phyloP scores from a whole-genome alignment of 2,888 invertebrate genomes.

The Epicampocera succincta region DNA sequence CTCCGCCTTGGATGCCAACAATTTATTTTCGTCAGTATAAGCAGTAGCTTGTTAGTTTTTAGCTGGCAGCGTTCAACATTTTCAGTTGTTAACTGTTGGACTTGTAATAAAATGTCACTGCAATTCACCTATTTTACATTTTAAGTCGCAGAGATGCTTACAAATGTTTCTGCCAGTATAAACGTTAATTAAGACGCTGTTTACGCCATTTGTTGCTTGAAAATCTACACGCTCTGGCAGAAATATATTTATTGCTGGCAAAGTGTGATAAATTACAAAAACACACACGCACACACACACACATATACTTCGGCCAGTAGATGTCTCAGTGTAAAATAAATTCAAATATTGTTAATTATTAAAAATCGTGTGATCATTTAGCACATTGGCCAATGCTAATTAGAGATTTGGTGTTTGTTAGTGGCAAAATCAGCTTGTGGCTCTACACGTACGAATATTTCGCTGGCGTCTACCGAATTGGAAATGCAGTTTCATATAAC shows the following conservation, averaged over 20 bases:
- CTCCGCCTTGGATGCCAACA: no score
- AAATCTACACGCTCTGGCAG: not conserved
- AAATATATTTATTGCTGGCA: slow-evolving; percentile 9
- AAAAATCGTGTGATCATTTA: slow-evolving; percentile 79
- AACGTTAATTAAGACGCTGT: slow-evolving; percentile 29
- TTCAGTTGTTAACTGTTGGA: not conserved
- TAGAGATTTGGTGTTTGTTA: slow-evolving; percentile 28
- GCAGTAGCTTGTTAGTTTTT: no score
- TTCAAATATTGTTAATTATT: slow-evolving; percentile 72
- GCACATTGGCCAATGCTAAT: slow-evolving; percentile 76
- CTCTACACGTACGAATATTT: not conserved
- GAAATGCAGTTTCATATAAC: no score
- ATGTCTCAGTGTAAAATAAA: slow-evolving; percentile 36
- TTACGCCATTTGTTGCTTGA: slow-evolving; percentile 18
- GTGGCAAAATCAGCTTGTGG: not conserved
- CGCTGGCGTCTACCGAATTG: no score
- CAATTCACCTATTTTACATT: not conserved
- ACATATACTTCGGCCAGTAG: not conserved
- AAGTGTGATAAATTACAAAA: slow-evolving; percentile 38
- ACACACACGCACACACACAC: not conserved
- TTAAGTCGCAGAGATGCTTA: not conserved
- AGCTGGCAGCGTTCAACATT: not conserved
- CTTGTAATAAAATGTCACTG: not conserved
- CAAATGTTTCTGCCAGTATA: not conserved
- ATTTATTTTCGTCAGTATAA: no score